Evolutionary conservation across 2,888 invertebrate genomes (phyloP).

Genomic region (Polylopha cassiicola): DNA sequence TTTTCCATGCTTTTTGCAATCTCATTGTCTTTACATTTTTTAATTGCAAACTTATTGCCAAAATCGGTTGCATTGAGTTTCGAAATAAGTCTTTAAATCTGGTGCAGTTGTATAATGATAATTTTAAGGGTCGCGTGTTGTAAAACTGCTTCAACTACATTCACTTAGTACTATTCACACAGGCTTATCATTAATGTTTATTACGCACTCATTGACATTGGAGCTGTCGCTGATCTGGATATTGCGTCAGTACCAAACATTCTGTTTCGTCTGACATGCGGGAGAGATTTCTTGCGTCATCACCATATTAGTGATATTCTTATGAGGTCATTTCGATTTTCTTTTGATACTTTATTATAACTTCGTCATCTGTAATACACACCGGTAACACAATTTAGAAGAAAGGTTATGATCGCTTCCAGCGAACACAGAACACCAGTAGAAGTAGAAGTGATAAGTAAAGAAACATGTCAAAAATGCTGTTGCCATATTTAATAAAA

Average conservation of each 20-base stretch:
- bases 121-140: slow-evolving; percentile 29
- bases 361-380: too few species aligned
- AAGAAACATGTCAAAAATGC: too few species aligned
- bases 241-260: slow-evolving; percentile 6
- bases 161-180: slow-evolving; percentile 30
- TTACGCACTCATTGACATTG: slow-evolving; percentile 21
- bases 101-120: slow-evolving; percentile 29
- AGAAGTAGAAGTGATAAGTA: too few species aligned
- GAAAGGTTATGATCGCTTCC: too few species aligned
- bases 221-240: slow-evolving; percentile 15
- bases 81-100: slow-evolving; percentile 35
- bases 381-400: too few species aligned
- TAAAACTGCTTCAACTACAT: slow-evolving; percentile 30
- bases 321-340: too few species aligned
- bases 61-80: slow-evolving; percentile 24
- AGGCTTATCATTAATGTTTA: slow-evolving; percentile 26
- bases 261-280: neutral
- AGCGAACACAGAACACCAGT: too few species aligned
- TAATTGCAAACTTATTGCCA: slow-evolving; percentile 16
- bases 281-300: slow-evolving; percentile 1
- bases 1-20: slow-evolving; percentile 7
- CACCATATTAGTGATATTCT: too few species aligned
- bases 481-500: too few species aligned
- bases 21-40: slow-evolving; percentile 10
- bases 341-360: too few species aligned